Evolutionary conservation across 1,140 invertebrate species (phyloP), one percentile per base, ranked within the genome.

Genomic region (Colletes latitarsis): DNA sequence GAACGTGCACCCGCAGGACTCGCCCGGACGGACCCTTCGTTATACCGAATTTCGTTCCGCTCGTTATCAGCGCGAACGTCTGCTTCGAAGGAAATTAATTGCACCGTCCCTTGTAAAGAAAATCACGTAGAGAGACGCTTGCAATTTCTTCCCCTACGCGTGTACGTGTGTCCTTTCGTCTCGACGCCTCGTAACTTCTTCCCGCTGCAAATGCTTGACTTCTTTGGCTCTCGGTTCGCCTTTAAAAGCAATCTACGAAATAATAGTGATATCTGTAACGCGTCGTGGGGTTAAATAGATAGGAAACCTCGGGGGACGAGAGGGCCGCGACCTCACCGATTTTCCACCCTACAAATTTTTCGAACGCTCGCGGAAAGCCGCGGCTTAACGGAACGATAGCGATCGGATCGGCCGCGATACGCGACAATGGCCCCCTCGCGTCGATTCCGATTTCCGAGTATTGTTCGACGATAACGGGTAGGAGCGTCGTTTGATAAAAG

Each of bases 11-110:
- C 53, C 66, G 53, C 74, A 58, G 64, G 15, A 68, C 52, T 58
- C 53, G 55, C 43, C 14, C 30, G 14, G 12, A 15, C 6, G 17
- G 21, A 75, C 74, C 64, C 64, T 69, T 77, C 74, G 74, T 77
- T 63, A 49, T 49, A 14, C 58, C 46, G 72, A 64, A 64, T 41
- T 66, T 64, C 43, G 30, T 66, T 71, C 69, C 53, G 49, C 53
- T 41, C 69, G 69, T 71, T 71, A 71, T 41, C 52, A 17, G 52
- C 53, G 69, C 69, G 53, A 41, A n/a, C 21, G 62, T 57, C 69
- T 57, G 69, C 15, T 19, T 12, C 41, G 39, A 58, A 30, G 39
- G 19, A 58, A 76, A 49, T 76, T 76, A 67, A 67, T 67, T 19
- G 63, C 41, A 21, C n/a, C 41, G 39, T 57, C 53, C 30, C 52